Percentiles rank a stretch among this genome's conserved stretches.
Evolutionary conservation across 2,797 vertebrate genomes (phyloP).

Genomic region (Nothura maculosa): DNA sequence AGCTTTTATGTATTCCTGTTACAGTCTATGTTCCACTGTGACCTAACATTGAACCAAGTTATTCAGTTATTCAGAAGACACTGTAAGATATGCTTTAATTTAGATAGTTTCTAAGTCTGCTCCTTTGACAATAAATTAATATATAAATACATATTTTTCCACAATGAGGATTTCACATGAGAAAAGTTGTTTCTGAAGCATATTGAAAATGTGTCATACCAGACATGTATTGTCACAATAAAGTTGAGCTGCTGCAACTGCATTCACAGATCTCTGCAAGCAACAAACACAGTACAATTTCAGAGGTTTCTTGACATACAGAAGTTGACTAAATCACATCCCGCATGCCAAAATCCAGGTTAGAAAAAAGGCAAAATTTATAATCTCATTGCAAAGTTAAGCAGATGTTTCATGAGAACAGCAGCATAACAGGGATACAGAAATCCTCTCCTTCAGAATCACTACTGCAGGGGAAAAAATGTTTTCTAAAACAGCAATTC

Average conservation of each 20-base stretch:
- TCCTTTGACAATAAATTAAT: constrained; percentile 60
- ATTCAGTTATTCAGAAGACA: constrained; percentile 75
- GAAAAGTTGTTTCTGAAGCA: constrained; percentile 18
- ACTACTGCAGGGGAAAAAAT: neutral
- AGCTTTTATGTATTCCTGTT: constrained; percentile 80
- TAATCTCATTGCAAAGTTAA: constrained; percentile 30
- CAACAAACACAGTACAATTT: constrained; percentile 12
- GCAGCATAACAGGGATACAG: neutral
- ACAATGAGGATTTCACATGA: constrained; percentile 1
- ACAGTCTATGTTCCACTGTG: constrained; percentile 78
- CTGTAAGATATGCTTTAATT: constrained; percentile 65
- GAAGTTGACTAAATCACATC: constrained; percentile 44
- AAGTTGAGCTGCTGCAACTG: neutral
- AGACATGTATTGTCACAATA: neutral
- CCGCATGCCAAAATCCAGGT: neutral
- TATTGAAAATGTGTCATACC: neutral
- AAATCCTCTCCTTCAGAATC: constrained; percentile 19
- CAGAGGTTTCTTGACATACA: constrained; percentile 32
- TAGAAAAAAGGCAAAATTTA: constrained; percentile 1
- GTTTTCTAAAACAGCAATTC: neutral
- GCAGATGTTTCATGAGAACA: constrained; percentile 56
- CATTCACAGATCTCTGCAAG: neutral
- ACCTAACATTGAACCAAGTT: constrained; percentile 83
- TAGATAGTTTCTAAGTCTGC: constrained; percentile 35
- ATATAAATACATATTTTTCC: neutral